Percentiles rank a stretch among this genome's conserved stretches.
Evolutionary conservation across 2,797 vertebrate genomes (phyloP).

Genomic region (Perodicticus potto): DNA sequence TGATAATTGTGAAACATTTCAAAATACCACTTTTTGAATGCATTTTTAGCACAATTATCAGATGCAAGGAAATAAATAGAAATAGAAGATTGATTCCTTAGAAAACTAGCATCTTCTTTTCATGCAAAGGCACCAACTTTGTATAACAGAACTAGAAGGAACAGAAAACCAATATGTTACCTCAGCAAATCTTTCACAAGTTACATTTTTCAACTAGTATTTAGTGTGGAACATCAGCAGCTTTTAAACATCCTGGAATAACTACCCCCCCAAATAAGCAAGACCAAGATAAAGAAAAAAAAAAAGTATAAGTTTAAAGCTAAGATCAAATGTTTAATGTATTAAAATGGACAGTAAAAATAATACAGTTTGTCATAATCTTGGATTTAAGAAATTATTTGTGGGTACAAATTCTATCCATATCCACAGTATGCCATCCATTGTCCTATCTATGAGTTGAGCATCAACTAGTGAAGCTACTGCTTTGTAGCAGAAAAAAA

Average conservation of each 20-base stretch:
- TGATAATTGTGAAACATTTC: background rate
- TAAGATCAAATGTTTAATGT: background rate
- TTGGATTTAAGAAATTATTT: background rate
- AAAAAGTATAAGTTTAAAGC: background rate
- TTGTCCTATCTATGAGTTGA: background rate
- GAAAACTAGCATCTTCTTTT: background rate
- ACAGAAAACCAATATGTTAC: constrained; percentile 39
- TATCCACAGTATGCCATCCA: background rate
- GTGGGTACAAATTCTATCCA: background rate
- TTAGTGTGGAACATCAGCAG: constrained; percentile 63
- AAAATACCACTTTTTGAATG: background rate
- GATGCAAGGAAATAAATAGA: constrained; percentile 13
- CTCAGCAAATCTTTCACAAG: constrained; percentile 53
- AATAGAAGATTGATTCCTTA: constrained; percentile 25
- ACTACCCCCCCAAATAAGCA: constrained; percentile 7
- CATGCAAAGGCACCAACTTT: background rate
- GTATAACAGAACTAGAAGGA: background rate
- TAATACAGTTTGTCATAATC: background rate
- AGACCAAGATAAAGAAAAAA: constrained; percentile 29
- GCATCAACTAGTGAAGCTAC: constrained; percentile 6
- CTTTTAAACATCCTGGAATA: constrained; percentile 37
- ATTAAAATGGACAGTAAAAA: background rate
- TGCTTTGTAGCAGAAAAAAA: constrained; percentile 15
- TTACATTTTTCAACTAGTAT: constrained; percentile 17
- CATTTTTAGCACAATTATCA: background rate